phyloP scores from a whole-genome alignment of 1,140 invertebrate species.

The Tigriopus japonicus region DNA sequence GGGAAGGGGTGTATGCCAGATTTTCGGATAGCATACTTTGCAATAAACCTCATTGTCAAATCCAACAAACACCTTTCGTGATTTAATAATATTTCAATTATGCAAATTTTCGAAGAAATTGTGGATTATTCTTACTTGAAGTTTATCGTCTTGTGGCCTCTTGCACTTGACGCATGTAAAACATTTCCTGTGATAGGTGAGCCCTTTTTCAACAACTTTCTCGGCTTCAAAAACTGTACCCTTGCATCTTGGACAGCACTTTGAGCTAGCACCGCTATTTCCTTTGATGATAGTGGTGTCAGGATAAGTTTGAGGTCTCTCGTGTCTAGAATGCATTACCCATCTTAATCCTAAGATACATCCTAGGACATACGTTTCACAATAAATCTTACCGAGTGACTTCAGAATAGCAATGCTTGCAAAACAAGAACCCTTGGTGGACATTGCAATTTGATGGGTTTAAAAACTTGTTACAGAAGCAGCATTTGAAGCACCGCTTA shows the following conservation, averaged over 20 bases:
- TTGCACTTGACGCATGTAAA: conserved; percentile 88
- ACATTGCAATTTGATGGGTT: not conserved
- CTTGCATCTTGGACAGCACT: conserved; percentile 73
- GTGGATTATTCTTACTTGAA: conserved; percentile 31
- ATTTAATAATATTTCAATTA: no score
- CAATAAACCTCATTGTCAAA: conserved; percentile 79
- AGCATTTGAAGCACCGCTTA: not conserved
- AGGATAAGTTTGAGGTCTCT: not conserved
- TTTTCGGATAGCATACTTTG: conserved; percentile 56
- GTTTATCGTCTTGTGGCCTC: conserved; percentile 67
- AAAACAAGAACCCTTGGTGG: not conserved
- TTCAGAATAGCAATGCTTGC: not conserved
- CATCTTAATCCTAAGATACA: no score
- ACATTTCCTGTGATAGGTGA: conserved; percentile 71
- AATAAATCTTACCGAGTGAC: conserved; percentile 3
- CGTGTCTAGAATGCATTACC: not conserved
- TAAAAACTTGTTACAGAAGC: not conserved
- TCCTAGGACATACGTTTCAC: no score
- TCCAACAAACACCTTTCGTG: conserved; percentile 29
- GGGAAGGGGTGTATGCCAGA: conserved; percentile 14
- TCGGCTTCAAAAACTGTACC: conserved; percentile 81
- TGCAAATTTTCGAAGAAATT: not conserved
- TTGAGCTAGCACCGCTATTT: conserved; percentile 33
- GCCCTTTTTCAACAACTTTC: conserved; percentile 38
- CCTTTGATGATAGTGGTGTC: conserved; percentile 16